Evolutionary conservation across 2,888 invertebrate species (phyloP).

Genomic region (Cyclophora punctaria): DNA sequence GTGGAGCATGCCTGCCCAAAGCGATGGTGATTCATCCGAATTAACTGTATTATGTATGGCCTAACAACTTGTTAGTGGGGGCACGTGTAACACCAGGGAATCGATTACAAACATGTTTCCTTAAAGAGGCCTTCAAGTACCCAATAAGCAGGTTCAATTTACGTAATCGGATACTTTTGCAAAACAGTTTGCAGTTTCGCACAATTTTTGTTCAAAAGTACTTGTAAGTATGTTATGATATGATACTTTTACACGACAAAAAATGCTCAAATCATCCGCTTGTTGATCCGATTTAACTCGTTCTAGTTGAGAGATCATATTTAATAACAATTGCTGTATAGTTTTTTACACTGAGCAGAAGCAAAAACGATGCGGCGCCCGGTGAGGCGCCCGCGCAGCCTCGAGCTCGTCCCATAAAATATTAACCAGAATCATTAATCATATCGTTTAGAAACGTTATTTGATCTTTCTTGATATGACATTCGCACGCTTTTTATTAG

Average conservation of each 20-base stretch:
- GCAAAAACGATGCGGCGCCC: conserved; percentile 4
- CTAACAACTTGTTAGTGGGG: conserved; percentile 4
- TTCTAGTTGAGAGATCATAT: conserved; percentile 16
- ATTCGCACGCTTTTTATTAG: conserved; percentile 4
- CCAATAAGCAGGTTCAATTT: neutral
- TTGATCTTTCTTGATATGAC: conserved; percentile 10
- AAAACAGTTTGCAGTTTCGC: neutral
- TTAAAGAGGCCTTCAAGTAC: too few relatives aligned
- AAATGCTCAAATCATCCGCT: neutral
- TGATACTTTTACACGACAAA: too few relatives aligned
- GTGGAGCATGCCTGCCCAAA: conserved; percentile 10
- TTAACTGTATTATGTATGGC: conserved; percentile 17
- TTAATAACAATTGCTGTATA: conserved; percentile 17
- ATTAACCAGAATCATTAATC: conserved; percentile 33
- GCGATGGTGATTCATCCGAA: conserved; percentile 20
- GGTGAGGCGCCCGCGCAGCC: conserved; percentile 21
- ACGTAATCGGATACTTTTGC: neutral
- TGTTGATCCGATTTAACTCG: conserved; percentile 1
- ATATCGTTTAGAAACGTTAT: conserved; percentile 17
- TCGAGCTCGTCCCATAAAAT: conserved; percentile 11
- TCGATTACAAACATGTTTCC: neutral
- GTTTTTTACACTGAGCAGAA: conserved; percentile 10
- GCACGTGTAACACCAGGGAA: conserved; percentile 1
- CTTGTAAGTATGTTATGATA: too few relatives aligned
- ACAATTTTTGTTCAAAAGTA: neutral